A percentile compares a stretch with the other conserved stretches of the same genome.
Evolutionary conservation across 2,797 vertebrate genomes (phyloP).

Genomic region (Coranthus polyacanthus): DNA sequence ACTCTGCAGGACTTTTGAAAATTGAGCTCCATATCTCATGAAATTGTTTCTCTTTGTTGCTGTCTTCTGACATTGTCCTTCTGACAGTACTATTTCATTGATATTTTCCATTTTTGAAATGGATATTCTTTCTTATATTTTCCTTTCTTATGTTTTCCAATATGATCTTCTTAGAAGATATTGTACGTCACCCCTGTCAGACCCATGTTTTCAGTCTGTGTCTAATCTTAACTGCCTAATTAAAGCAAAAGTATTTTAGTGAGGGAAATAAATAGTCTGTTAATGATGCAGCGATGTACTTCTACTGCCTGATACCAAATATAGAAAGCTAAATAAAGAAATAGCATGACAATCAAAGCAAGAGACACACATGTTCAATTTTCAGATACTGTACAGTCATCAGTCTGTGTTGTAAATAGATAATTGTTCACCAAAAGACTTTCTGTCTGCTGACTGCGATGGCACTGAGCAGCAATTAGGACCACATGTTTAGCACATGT

Average conservation of each 20-base stretch:
- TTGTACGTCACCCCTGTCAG: no score
- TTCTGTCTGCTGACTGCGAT: slow-evolving; percentile 50
- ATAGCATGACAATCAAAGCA: background rate
- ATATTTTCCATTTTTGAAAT: no score
- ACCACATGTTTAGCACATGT: slow-evolving; percentile 50
- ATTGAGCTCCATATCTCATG: no score
- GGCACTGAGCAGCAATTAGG: slow-evolving; percentile 65
- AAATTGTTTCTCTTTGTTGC: no score
- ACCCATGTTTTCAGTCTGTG: background rate
- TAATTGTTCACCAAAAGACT: slow-evolving; percentile 35
- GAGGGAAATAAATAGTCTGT: background rate
- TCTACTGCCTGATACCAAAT: slow-evolving; percentile 7
- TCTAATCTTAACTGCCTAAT: background rate
- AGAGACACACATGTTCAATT: slow-evolving; percentile 14
- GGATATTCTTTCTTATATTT: no score
- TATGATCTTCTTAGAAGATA: no score
- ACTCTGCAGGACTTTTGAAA: no score
- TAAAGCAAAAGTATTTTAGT: background rate
- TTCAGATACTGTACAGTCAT: slow-evolving; percentile 27
- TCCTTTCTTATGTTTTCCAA: no score
- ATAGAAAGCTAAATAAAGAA: slow-evolving; percentile 21
- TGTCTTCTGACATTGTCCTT: no score
- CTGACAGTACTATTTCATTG: no score
- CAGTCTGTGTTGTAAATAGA: slow-evolving; percentile 22
- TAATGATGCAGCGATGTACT: background rate